Evolutionary conservation across 1,140 invertebrate species (phyloP).

Genomic region (Eueides isabella): DNA sequence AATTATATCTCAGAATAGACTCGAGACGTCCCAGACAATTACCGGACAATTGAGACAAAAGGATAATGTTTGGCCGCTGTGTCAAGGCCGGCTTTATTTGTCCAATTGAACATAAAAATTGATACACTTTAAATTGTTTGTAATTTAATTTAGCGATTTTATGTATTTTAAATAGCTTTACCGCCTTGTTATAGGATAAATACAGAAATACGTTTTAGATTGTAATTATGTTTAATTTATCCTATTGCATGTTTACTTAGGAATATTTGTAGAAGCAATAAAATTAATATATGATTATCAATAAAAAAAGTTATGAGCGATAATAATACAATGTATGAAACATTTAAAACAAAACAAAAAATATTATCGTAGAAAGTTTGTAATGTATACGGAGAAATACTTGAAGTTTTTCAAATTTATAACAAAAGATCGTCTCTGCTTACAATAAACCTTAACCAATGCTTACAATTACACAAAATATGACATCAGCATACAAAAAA

Average conservation of each 20-base stretch:
- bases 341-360: no score
- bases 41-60: conserved; percentile 79
- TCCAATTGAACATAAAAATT: conserved; percentile 76
- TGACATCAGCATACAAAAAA: conserved; percentile 2
- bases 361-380: no score
- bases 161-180: conserved; percentile 30
- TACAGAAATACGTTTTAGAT: background rate
- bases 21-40: conserved; percentile 74
- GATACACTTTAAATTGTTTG: conserved; percentile 61
- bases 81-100: conserved; percentile 72
- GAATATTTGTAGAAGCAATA: background rate
- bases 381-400: background rate
- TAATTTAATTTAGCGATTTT: conserved; percentile 32
- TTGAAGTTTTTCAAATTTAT: background rate
- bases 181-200: background rate
- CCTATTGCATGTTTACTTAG: background rate
- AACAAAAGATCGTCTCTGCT: background rate
- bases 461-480: conserved; percentile 6
- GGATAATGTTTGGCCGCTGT: conserved; percentile 79
- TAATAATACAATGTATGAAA: no score
- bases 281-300: background rate
- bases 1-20: conserved; percentile 79
- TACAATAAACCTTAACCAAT: background rate
- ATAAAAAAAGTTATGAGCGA: no score
- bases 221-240: background rate